Conservation (phyloP, 2,113 vertebrate species). For the Tauraco erythrolophus region DNA sequence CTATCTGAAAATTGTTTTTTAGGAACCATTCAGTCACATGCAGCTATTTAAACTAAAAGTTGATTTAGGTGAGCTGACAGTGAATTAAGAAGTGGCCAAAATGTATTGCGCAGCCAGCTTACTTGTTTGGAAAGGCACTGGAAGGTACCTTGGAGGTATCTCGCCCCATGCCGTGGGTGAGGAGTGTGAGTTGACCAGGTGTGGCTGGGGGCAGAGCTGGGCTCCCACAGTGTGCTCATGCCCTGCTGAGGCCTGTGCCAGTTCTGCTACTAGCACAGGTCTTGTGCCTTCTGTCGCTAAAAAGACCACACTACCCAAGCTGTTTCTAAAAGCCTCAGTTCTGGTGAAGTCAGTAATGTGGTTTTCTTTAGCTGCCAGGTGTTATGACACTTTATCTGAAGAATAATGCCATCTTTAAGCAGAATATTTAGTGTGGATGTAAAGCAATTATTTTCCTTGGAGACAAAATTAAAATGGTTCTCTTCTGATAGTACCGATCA, state of each 20-base stretch:
- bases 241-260: background rate
- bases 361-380: background rate
- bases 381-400: background rate
- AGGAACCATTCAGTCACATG: background rate
- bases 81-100: background rate
- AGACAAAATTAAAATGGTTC: background rate
- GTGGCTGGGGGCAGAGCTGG: background rate
- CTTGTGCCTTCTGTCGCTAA: background rate
- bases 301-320: rapidly evolving
- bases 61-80: background rate
- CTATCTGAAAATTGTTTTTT: background rate
- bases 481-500: background rate
- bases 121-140: background rate
- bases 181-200: background rate
- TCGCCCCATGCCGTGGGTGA: background rate
- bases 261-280: background rate
- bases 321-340: background rate
- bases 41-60: background rate
- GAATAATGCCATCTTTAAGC: background rate
- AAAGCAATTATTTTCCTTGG: background rate
- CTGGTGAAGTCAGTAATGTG: background rate
- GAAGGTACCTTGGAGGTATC: background rate
- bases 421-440: background rate
- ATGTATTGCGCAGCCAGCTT: background rate
- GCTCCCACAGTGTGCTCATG: rapidly evolving